These are phyloP conservation scores for Rapana venosa DNA, from an alignment of 2,888 invertebrate genomes.

Conservation along the genomic window DNA sequence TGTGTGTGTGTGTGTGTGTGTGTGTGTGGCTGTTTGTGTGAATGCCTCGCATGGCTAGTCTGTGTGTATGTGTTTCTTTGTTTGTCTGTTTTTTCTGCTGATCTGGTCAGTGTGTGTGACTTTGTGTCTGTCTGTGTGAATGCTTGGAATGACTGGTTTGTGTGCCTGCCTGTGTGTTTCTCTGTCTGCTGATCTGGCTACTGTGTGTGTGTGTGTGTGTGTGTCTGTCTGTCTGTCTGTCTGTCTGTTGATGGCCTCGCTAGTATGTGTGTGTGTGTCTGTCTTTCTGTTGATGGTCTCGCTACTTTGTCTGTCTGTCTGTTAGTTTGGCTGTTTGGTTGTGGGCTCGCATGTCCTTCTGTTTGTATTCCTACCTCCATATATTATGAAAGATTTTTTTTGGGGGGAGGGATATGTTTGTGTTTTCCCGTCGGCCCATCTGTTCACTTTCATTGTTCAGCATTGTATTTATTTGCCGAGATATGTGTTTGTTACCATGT, in stretches of 20 bases:
- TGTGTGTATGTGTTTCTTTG: not conserved
- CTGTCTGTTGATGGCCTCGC: not conserved
- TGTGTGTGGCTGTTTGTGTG: not conserved
- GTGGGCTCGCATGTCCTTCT: not conserved
- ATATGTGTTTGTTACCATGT: too few relatives aligned
- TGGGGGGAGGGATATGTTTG: too few relatives aligned
- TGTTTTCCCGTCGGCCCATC: too few relatives aligned
- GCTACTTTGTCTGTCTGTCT: not conserved
- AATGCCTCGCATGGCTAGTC: not conserved
- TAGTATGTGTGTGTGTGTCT: too few relatives aligned
- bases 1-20: too few relatives aligned
- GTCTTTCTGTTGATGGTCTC: too few relatives aligned
- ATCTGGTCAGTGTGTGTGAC: not conserved
- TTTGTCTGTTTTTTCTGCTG: not conserved
- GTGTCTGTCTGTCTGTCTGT: conserved; percentile 1
- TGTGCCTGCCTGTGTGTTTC: conserved; percentile 21
- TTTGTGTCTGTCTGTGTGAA: conserved; percentile 11
- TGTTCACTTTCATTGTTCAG: not conserved
- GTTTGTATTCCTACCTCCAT: too few relatives aligned
- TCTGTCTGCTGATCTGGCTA: not conserved
- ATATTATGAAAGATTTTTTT: too few relatives aligned
- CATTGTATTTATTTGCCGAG: not conserved
- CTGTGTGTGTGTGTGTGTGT: conserved; percentile 8
- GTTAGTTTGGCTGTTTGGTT: not conserved
- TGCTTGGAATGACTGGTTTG: not conserved